Evolutionary conservation across 2,888 invertebrate genomes (phyloP).

Genomic region (Philaethria dido): DNA sequence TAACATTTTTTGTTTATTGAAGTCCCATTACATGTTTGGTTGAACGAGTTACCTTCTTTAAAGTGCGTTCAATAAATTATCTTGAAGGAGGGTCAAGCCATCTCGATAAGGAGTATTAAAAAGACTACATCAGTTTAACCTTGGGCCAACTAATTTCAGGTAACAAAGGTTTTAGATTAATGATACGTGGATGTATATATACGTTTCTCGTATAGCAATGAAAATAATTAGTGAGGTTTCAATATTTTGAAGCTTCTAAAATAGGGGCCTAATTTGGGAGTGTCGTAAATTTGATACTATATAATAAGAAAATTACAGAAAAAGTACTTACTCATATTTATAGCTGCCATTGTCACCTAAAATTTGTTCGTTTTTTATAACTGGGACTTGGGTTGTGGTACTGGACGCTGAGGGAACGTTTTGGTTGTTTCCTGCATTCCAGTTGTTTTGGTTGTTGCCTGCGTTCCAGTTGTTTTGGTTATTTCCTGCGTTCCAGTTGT

Average conservation of each 20-base stretch:
- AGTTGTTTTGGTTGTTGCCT: slow-evolving; percentile 44
- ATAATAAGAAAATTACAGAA: not conserved
- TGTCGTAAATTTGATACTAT: not conserved
- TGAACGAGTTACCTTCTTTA: slow-evolving; percentile 27
- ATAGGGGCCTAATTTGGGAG: not conserved
- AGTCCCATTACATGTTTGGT: slow-evolving; percentile 18
- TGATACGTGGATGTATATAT: slow-evolving; percentile 3
- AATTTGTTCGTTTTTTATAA: slow-evolving; percentile 76
- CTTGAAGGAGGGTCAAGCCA: slow-evolving; percentile 37
- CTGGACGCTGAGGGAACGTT: slow-evolving; percentile 43
- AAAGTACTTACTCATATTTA: slow-evolving; percentile 79
- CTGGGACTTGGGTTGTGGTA: slow-evolving; percentile 63
- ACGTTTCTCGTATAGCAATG: not conserved
- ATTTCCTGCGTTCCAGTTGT: slow-evolving; percentile 38
- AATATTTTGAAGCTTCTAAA: not conserved
- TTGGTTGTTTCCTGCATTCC: slow-evolving; percentile 40
- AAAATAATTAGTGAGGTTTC: not conserved
- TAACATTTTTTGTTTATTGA: slow-evolving; percentile 16
- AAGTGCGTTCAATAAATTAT: slow-evolving; percentile 38
- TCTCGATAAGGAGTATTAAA: slow-evolving; percentile 34
- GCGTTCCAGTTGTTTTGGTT: slow-evolving; percentile 35
- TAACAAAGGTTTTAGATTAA: slow-evolving; percentile 32
- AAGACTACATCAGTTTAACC: slow-evolving; percentile 29
- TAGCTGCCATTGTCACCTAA: slow-evolving; percentile 78
- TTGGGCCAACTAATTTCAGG: slow-evolving; percentile 33